Base-by-base conservation (phyloP, 2,888 invertebrate genomes). In the Pegoplata infirma region DNA sequence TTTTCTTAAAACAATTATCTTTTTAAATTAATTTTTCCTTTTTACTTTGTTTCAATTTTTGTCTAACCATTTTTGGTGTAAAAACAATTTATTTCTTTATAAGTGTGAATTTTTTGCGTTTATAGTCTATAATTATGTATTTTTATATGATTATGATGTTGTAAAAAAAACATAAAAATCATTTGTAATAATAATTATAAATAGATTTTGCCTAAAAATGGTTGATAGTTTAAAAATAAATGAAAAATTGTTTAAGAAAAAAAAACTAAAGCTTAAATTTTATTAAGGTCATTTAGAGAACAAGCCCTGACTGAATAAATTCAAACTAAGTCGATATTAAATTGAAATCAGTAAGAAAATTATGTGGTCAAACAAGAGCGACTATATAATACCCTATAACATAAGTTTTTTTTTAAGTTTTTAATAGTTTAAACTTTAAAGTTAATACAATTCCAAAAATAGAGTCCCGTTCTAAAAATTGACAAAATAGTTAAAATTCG, bases 121-220 rank as follows among this genome's bases (percentile, higher is more conserved):
- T 28, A 7, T 14, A 55, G 47, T 21, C 67, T 67, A 67, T 74
- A 74, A 74, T 74, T 74, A 74, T 74, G 44, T 66, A 58, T 59
- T 67, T 67, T n/a, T 25, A 36, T 44, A 61, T 55, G 67, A 59
- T 67, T 61, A 67, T 74, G 23, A 19, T 47, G 51, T 25, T 53
- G 59, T 17, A 74, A 64, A 1, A 44, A 21, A 61, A 69, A 44
- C 16, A 14, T 10, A 28, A 59, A 32, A 10, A n/a, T 40, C 36
- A 40, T 40, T 40, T 40, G 36, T 40, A 40, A 40, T 3, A 40
- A 67, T 61, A 74, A 78, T 78, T 78, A 78, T 61, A 71, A 74
- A 78, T 56, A 74, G 78, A 78, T 74, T 78, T 69, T 66, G 73
- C 53, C 78, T 74, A 61, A 59, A 78, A 69, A 74, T 78, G 69